Conservation (phyloP, 2,888 invertebrate species). For the Pherbina coryleti region DNA sequence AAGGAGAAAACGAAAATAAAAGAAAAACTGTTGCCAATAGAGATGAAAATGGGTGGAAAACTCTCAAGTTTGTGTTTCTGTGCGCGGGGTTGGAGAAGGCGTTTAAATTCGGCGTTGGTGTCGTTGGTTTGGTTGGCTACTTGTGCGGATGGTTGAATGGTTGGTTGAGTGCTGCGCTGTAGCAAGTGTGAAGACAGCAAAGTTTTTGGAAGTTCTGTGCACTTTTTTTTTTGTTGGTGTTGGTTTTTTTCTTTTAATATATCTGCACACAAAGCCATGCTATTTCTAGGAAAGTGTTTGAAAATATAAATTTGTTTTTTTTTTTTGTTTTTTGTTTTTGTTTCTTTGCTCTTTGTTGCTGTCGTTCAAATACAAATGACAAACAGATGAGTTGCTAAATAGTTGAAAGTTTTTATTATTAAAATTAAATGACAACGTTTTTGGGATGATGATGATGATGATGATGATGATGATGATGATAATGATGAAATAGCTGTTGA, state of each 20-base stretch:
- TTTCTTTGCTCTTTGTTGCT: neutral
- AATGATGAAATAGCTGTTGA: neutral
- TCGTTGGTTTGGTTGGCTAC: neutral
- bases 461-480: too few relatives aligned
- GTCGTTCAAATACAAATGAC: conserved; percentile 26
- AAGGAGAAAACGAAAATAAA: neutral
- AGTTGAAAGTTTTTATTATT: conserved; percentile 24
- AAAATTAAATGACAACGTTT: conserved; percentile 7
- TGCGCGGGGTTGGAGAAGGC: neutral
- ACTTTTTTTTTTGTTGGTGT: neutral
- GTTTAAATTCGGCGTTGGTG: neutral
- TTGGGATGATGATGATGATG: neutral
- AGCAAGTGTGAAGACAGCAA: conserved; percentile 26
- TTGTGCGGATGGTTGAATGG: neutral
- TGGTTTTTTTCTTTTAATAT: conserved; percentile 32
- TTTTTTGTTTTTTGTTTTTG: neutral
- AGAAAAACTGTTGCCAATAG: conserved; percentile 1
- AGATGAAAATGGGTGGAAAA: neutral
- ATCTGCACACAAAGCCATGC: conserved; percentile 31
- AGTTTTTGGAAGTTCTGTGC: conserved; percentile 3
- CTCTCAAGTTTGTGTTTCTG: too few relatives aligned
- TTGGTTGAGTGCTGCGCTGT: neutral
- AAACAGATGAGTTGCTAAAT: conserved; percentile 38
- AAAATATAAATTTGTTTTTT: conserved; percentile 31
- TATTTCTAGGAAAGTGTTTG: conserved; percentile 13